Evolutionary conservation across 2,888 invertebrate species (phyloP).

Genomic region (Spialia ferax): DNA sequence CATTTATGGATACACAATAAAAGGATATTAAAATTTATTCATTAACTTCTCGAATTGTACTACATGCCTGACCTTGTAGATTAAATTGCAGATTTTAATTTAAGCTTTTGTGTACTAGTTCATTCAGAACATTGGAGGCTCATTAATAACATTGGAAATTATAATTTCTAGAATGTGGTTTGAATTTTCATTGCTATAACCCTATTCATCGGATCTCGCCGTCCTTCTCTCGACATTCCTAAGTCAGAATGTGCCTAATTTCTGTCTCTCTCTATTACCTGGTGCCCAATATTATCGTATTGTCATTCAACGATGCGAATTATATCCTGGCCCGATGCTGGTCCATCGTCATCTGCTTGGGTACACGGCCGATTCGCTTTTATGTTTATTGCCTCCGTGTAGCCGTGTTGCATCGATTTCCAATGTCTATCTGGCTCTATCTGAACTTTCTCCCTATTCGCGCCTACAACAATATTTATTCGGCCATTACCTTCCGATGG

Average conservation of each 20-base stretch:
- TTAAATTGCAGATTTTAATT: no score
- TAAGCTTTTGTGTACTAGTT: no score
- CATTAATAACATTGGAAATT: no score
- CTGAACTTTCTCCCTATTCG: conserved; percentile 49
- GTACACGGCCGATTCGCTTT: conserved; percentile 37
- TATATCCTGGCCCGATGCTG: conserved; percentile 7
- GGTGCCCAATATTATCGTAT: conserved; percentile 12
- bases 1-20: no score
- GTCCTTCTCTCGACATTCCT: conserved; percentile 5
- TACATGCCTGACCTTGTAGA: no score
- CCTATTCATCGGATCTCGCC: background rate
- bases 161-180: no score
- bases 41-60: no score
- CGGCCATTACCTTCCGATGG: conserved; percentile 53
- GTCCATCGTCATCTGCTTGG: conserved; percentile 12
- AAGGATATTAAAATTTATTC: no score
- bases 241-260: conserved; percentile 9
- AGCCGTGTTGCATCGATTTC: conserved; percentile 47
- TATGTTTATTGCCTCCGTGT: conserved; percentile 47
- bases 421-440: conserved; percentile 36
- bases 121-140: no score
- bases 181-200: background rate
- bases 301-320: conserved; percentile 31
- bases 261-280: no score
- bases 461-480: conserved; percentile 48